Percentiles rank a stretch among this genome's conserved stretches.
These are phyloP conservation scores for Hermodice carunculata DNA, from an alignment of 2,888 invertebrate species.

Conservation along the genomic window DNA sequence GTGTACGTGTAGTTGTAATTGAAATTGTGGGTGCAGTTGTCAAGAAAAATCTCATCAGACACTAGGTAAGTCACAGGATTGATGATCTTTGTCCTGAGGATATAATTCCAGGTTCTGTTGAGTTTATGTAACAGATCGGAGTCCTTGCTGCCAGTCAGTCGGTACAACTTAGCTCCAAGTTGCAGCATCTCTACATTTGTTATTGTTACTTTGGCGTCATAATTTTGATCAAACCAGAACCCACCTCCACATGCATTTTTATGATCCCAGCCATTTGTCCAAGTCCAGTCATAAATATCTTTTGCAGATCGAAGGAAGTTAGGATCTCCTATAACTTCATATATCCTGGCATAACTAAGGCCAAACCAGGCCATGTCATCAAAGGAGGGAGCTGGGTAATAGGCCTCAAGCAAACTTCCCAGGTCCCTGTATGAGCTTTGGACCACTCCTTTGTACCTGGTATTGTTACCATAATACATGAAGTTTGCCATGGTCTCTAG, in stretches of 20 bases:
- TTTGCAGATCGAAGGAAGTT: slow-evolving; percentile 40
- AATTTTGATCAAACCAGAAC: slow-evolving; percentile 46
- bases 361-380: slow-evolving; percentile 54
- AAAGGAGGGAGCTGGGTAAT: slow-evolving; percentile 49
- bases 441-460: slow-evolving; percentile 40
- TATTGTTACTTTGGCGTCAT: slow-evolving; percentile 44
- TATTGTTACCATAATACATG: slow-evolving; percentile 42
- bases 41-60: slow-evolving; percentile 32
- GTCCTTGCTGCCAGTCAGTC: slow-evolving; percentile 34
- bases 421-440: slow-evolving; percentile 36
- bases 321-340: slow-evolving; percentile 37
- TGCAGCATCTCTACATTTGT: slow-evolving; percentile 46
- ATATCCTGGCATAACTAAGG: slow-evolving; percentile 41
- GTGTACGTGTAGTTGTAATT: slow-evolving; percentile 44
- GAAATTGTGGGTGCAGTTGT: slow-evolving; percentile 34
- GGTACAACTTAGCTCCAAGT: slow-evolving; percentile 41
- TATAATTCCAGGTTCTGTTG: slow-evolving; percentile 37
- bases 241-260: slow-evolving; percentile 43
- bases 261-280: slow-evolving; percentile 48
- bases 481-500: slow-evolving; percentile 48
- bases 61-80: slow-evolving; percentile 42
- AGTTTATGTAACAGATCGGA: slow-evolving; percentile 32
- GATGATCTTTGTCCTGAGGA: slow-evolving; percentile 42
- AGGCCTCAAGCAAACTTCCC: slow-evolving; percentile 44
- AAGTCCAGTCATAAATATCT: slow-evolving; percentile 46